Percentiles rank a stretch among this genome's conserved stretches.
Evolutionary conservation across 2,888 invertebrate genomes (phyloP).

Genomic region (Rhingia rostrata): DNA sequence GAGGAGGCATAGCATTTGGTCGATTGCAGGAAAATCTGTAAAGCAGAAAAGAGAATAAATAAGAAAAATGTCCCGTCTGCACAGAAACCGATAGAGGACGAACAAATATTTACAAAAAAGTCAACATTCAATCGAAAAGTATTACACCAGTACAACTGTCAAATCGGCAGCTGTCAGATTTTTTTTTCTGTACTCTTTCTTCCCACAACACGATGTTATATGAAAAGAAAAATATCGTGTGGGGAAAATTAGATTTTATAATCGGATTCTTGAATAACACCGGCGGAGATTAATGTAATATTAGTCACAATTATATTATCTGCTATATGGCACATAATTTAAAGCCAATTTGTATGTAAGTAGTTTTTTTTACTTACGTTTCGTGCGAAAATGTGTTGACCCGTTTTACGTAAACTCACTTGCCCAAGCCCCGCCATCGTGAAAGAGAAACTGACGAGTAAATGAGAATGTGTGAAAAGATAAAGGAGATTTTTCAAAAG

Average conservation of each 20-base stretch:
- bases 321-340: background rate
- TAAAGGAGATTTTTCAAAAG: constrained; percentile 38
- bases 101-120: background rate
- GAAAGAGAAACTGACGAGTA: constrained; percentile 65
- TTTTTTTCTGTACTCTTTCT: background rate
- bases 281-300: background rate
- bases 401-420: constrained; percentile 84
- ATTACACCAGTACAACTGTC: constrained; percentile 27
- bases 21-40: constrained; percentile 66
- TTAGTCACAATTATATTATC: constrained; percentile 12
- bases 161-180: constrained; percentile 59
- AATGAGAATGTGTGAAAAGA: constrained; percentile 68
- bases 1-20: constrained; percentile 77
- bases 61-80: constrained; percentile 15
- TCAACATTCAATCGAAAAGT: constrained; percentile 18
- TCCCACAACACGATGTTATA: background rate
- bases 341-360: constrained; percentile 24
- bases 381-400: constrained; percentile 79
- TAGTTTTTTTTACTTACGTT: constrained; percentile 81
- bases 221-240: constrained; percentile 14
- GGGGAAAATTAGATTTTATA: constrained; percentile 20
- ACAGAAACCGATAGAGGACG: too few relatives aligned
- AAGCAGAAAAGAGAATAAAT: constrained; percentile 38
- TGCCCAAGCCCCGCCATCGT: constrained; percentile 86
- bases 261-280: constrained; percentile 17